Evolutionary conservation across 2,797 vertebrate genomes (phyloP).

Genomic region (Hydrocynus forskahlii): DNA sequence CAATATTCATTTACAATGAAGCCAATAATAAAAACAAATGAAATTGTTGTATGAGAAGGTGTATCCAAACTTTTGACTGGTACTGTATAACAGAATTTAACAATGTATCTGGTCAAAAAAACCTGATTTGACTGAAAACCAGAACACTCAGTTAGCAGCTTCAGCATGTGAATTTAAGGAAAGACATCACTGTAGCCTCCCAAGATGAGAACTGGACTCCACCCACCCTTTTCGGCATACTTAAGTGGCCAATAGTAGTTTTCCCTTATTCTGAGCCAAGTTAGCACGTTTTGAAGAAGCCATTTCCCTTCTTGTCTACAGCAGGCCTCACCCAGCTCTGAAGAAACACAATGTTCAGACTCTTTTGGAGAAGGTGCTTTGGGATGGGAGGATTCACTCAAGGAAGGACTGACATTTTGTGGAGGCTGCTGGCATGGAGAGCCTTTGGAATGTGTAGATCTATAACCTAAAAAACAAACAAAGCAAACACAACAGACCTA

Average conservation of each 20-base stretch:
- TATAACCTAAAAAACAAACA: slow-evolving; percentile 9
- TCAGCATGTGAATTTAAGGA: background rate
- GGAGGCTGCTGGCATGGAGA: background rate
- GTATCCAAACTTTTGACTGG: too few species aligned
- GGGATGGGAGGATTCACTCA: background rate
- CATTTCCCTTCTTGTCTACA: background rate
- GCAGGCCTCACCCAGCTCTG: background rate
- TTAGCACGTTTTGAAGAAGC: background rate
- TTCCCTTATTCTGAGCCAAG: background rate
- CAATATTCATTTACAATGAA: too few species aligned
- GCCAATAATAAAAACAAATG: too few species aligned
- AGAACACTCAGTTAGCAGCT: background rate
- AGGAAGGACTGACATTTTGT: background rate
- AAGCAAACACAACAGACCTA: background rate
- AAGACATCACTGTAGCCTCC: background rate
- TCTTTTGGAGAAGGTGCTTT: background rate
- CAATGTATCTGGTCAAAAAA: too few species aligned
- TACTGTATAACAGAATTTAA: too few species aligned
- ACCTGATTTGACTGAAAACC: too few species aligned
- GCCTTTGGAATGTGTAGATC: slow-evolving; percentile 6
- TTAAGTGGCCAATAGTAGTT: background rate
- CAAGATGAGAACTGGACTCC: background rate
- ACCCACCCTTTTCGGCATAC: background rate
- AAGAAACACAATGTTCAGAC: background rate
- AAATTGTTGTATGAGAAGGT: too few species aligned